A percentile compares a stretch with the other conserved stretches of the same genome.
phyloP scores from a whole-genome alignment of 2,797 vertebrate genomes.

The Acridotheres tristis region DNA sequence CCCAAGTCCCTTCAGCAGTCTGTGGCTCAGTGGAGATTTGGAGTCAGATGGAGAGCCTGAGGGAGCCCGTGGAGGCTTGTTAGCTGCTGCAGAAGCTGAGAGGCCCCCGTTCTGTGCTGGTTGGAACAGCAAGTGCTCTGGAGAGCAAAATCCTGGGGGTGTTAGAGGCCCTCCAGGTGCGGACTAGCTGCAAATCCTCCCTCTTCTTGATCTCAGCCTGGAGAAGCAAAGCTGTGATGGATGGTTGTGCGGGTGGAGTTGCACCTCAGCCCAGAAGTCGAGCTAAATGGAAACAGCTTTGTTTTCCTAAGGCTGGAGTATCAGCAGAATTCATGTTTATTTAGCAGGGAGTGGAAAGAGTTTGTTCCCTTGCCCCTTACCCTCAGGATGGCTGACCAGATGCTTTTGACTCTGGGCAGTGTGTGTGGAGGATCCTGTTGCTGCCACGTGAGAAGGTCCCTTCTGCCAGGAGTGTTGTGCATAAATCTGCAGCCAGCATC shows the following conservation, averaged over 20 bases:
- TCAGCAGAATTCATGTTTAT: conserved; percentile 40
- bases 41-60: not conserved
- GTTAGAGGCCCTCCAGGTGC: not conserved
- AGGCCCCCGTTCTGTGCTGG: not conserved
- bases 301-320: conserved; percentile 51
- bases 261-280: conserved; percentile 21
- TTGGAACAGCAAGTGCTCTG: not conserved
- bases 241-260: conserved; percentile 38
- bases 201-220: conserved; percentile 14
- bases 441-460: not conserved
- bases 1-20: not conserved
- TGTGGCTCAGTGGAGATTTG: not conserved
- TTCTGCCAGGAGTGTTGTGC: not conserved
- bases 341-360: not conserved
- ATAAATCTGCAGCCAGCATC: not conserved
- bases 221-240: conserved; percentile 9
- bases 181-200: conserved; percentile 21
- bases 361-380: not conserved
- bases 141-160: not conserved
- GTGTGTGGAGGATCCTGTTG: not conserved
- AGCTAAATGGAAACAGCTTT: conserved; percentile 62
- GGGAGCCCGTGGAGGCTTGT: not conserved
- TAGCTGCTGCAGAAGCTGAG: not conserved
- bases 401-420: not conserved
- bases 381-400: not conserved